Evolutionary conservation across 1,140 invertebrate species (phyloP), one percentile per base, ranked within the genome.

Genomic region (Belonocnema kinseyi): DNA sequence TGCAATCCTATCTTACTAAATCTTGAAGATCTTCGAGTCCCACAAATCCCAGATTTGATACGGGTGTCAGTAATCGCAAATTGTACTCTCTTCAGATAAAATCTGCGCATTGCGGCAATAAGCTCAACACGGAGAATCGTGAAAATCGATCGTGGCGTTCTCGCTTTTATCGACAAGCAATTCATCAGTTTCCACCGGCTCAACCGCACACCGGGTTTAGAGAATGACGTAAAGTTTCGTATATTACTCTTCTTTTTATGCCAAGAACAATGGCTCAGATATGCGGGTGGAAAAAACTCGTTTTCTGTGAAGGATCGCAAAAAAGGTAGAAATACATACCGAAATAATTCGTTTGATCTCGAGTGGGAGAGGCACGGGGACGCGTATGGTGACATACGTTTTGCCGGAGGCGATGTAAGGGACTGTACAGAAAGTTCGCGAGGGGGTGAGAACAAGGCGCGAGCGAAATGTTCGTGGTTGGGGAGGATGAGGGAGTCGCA

Each of bases 311-410:
- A n/a, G 11, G 13, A 53, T 11, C 33, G 52, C 74, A 76, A 82
- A 21, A 73, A 79, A 77, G 79, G 70, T 73, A 77, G 72, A 78
- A 80, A 78, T 78, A 75, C 70, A 61, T 74, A 80, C 73, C 74
- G 53, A 82, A 80, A 82, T 80, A 80, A 82, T 80, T 74, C 77
- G 77, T 80, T 84, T 71, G 75, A 78, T 80, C 58, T 40, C 75
- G 21, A 71, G 53, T 76, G 71, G 77, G 72, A 50, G 19, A 52
- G 26, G 50, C 61, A 73, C 17, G 66, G 53, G 75, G 61, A 11
- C 12, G 50, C 33, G 54, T 70, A 74, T 75, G 72, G 40, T 56
- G 70, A 12, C 75, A 78, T 56, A 72, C 51, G 73, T 40, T 72
- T 78, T 74, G 76, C 66, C 73, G 33, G 72, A 58, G 19, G 52